Base-by-base conservation (phyloP, 2,113 vertebrate species). In the Cheirogaleus medius region DNA sequence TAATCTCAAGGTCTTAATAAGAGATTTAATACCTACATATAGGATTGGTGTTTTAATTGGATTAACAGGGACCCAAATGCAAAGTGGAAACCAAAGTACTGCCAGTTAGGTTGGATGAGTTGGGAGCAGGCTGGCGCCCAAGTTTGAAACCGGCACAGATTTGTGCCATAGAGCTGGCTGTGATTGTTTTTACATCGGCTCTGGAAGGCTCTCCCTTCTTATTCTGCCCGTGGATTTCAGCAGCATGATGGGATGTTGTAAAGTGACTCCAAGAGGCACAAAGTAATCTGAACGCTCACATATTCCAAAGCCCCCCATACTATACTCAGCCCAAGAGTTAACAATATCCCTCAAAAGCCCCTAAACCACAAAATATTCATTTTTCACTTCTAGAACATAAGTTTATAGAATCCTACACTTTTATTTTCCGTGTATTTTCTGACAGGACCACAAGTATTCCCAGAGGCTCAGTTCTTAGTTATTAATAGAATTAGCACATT, bases 31-130 rank as follows among this genome's bases (percentile, higher is more conserved):
- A 56, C 20, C 20, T 64, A 64, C 39, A n/a, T 44, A 60, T 25
- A 49, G 76, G 68, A 93, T 44, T 78, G 66, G 54, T 87, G 63
- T 44, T 95, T 97, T 80, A 94, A 93, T 69, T 42, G 42, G 68
- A 96, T 95, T 95, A 97, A 86, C 42, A 60, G 84, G 73, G 42
- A 78, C 47, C 58, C 78, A 84, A 77, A 63, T 10, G 52, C 89
- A 86, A 82, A 93, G 68, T 58, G 49, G 66, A 89, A 94, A 64
- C 18, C 54, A 91, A 94, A 90, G 87, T 90, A 91, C 0, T 82
- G 47, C 69, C 78, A 74, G 80, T 91, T 89, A 84, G 91, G 34
- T 3, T 49, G 21, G 86, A 52, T 14, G 9, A 13, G 23, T 12
- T 58, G 54, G 73, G 23, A 95, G 63, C 71, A 13, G 66, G 77